Evolutionary conservation across 1,140 invertebrate genomes (phyloP), one percentile per base, ranked within the genome.

Genomic region (Ganaspis sp.): DNA sequence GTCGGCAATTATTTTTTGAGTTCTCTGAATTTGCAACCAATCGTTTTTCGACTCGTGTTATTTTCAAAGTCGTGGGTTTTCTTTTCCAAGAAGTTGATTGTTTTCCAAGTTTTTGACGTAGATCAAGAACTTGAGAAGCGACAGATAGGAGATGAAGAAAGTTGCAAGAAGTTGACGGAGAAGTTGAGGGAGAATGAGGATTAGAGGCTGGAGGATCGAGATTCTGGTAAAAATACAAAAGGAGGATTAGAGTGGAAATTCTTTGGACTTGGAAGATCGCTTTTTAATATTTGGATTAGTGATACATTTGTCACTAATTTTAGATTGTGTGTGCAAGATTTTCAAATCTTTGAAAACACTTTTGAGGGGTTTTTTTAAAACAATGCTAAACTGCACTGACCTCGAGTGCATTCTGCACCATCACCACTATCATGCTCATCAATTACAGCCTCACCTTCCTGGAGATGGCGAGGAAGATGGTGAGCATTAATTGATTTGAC

Each of bases 381-480:
- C 58, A 77, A 95, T 95, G 94, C 92, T 95, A 88, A 95, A 95
- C 89, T 95, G 94, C 89, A 95, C 94, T 42, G 94, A 95, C 92
- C 92, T 95, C 88, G 94, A 94, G 91, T 95, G 94, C 92, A 94
- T 95, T 86, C 90, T 95, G 86, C 94, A 95, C 91, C 94, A 95
- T 88, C 94, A 95, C 85, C 94, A 95, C 84, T 94, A 95, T 85
- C 94, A 95, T 87, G 93, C 93, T 42, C 94, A 94, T 87, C 94
- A 95, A 87, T 91, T 94, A 69, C 92, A 92, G 80, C 93, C 94
- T 87, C 93, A 93, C 86, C 86, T 93, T 82, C 91, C 92, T 85
- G 91, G 92, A 86, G 92, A 92, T 58, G 91, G 93, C 83, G 92
- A 92, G 75, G 87, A 72, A 70, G 78, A 92, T 90, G 92, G 92